Evolutionary conservation across 2,797 vertebrate species (phyloP), one percentile per base, ranked within the genome.

Genomic region (Rhabdomys pumilio): DNA sequence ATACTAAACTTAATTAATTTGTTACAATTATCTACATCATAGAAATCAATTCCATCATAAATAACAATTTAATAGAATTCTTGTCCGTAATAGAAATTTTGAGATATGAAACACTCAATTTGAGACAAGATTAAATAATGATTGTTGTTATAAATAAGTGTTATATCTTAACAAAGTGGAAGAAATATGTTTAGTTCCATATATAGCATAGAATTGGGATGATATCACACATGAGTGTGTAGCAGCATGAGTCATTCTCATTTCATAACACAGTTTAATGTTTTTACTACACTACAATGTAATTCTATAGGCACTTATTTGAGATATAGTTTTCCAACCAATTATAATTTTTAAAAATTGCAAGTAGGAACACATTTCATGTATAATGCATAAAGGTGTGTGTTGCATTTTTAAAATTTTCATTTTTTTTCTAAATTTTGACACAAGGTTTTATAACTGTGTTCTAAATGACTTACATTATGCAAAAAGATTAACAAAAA

Each of bases 1-100:
- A 93, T 75, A 34, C 5, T n/a, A 91, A 90, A 44, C 3, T 41
- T 14, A 93, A 94, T 89, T 84, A 55, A 91, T 81, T 81, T 91
- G 65, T 81, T 90, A 90, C 9, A 41, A 50, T 89, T 93, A 67
- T 93, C 26, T 50, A 34, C 17, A 57, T 67, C 6, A 34, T 24
- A 92, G 6, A 47, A 83, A 91, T 50, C 20, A 92, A 81, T 44
- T 80, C 14, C 41, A 80, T 10, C 22, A 91, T 41, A 77, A 12
- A 47, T 57, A 72, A 72, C 13, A 89, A 93, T 83, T 11, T 57
- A 95, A 90, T 0, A 11, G 15, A 81, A 75, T 63, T 88, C 12
- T 67, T 86, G 13, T 75, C 13, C 47, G 19, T 77, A 85, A 15
- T 53, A 44, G 69, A 95, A 89, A 89, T 67, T 59, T 38, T 94